Evolutionary conservation across 2,888 invertebrate genomes (phyloP), one percentile per base, ranked within the genome.

Genomic region (Scelioninae gen. 1): DNA sequence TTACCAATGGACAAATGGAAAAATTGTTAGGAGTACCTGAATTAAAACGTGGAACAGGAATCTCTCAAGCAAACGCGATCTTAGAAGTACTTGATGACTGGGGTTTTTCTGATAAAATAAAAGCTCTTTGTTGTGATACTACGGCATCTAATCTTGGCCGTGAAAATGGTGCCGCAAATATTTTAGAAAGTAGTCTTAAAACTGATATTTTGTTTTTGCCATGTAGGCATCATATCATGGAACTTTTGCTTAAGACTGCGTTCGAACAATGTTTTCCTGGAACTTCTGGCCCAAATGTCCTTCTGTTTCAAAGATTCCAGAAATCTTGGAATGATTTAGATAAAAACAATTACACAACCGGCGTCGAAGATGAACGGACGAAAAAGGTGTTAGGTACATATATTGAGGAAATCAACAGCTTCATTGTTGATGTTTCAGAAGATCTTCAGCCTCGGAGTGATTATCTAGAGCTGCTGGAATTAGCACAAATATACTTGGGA

Each of bases 161-260:
- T 56, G 81, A 16, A 85, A 87, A 82, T 86, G 87, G 74, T 80
- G 86, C 78, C 29, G 51, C 66, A n/a, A 29, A 13, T n/a, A 7
- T 45, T 49, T 55, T 89, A 16, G 85, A 89, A 82, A 84, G 88
- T 82, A 78, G 85, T 16, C 66, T 88, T 13, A 72, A 80, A 51
- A 85, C 55, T 74, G 83, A 86, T 9, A 51, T 87, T 43, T 56
- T 85, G 56, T 76, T 56, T 34, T 80, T 87, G 29, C 78, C 86
- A 13, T 89, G 89, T 45, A 76, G 87, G 32, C 88, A 88, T 78
- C 88, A 88, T 63, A 84, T 88, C 9, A 86, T 83, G 49, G 87
- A 89, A 76, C 40, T 89, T 7, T 68, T 87, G 40, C 51, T 88
- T 16, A 80, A 60, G 76, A 38, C 79, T 68, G 86, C 84, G 31